Evolutionary conservation across 2,888 invertebrate species (phyloP).

Genomic region (Cerceris ruficornis): DNA sequence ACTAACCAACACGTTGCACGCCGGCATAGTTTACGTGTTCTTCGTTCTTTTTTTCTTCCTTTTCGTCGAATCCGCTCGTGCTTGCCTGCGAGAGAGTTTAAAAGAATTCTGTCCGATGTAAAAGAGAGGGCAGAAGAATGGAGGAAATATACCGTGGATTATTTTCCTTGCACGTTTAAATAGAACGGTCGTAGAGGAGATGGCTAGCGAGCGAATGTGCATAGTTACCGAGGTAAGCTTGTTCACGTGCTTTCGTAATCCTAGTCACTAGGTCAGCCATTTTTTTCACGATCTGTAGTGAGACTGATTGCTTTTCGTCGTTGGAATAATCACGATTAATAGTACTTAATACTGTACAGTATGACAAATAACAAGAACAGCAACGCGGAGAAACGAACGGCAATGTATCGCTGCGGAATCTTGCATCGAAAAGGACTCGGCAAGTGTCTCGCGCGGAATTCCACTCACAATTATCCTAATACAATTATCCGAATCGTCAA

Average conservation of each 20-base stretch:
- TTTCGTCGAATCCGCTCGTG: conserved; percentile 27
- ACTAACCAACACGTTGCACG: conserved; percentile 31
- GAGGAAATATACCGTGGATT: conserved; percentile 26
- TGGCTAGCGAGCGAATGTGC: conserved; percentile 55
- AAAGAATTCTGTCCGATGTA: conserved; percentile 40
- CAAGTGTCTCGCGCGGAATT: no score
- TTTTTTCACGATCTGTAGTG: conserved; percentile 40
- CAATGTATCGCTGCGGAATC: no score
- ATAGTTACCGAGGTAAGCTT: conserved; percentile 67
- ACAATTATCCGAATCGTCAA: no score
- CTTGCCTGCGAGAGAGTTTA: conserved; percentile 34
- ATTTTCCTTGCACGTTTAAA: conserved; percentile 52
- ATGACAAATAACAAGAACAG: no score
- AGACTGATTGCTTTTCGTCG: conserved; percentile 16
- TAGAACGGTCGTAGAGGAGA: conserved; percentile 39
- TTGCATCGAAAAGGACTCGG: no score
- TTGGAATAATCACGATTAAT: conserved; percentile 16
- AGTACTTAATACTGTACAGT: background rate
- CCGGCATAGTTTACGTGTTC: conserved; percentile 16
- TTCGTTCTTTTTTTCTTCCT: background rate
- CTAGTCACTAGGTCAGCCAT: conserved; percentile 42
- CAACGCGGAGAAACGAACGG: no score
- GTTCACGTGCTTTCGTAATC: conserved; percentile 56
- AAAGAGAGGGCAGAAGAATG: conserved; percentile 11
- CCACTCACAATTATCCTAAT: no score